phyloP scores from a whole-genome alignment of 2,797 vertebrate species.

The Paratrypauchen microcephalus region DNA sequence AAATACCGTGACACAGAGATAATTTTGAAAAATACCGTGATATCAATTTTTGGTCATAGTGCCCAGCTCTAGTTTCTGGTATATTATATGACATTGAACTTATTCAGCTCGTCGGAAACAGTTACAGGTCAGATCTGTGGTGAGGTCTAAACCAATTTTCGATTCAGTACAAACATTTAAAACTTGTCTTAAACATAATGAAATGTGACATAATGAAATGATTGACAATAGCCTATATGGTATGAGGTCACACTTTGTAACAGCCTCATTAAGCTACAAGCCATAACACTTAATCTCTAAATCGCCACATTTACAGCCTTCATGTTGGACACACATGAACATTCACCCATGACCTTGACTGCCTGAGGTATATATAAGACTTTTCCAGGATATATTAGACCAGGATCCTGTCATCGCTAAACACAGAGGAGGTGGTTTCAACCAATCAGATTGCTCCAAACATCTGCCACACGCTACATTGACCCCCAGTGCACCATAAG shows the following conservation, averaged over 20 bases:
- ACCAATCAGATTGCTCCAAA: constrained; percentile 25
- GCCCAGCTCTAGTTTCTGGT: too few species aligned
- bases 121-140: too few species aligned
- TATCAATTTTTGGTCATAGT: too few species aligned
- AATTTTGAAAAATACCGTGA: too few species aligned
- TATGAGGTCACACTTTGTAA: background rate
- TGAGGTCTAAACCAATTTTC: too few species aligned
- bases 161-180: background rate
- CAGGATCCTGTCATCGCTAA: background rate
- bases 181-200: background rate
- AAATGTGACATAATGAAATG: background rate
- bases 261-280: background rate
- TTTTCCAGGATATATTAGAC: constrained; percentile 2
- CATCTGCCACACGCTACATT: constrained; percentile 20
- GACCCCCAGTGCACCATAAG: constrained; percentile 42
- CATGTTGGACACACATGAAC: background rate
- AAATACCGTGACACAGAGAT: too few species aligned
- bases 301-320: constrained; percentile 1
- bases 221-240: background rate
- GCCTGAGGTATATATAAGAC: background rate
- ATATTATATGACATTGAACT: too few species aligned
- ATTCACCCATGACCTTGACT: background rate
- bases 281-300: background rate
- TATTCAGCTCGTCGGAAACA: too few species aligned
- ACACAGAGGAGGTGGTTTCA: background rate